A percentile compares a stretch with the other conserved stretches of the same genome.
phyloP scores from a whole-genome alignment of 2,797 vertebrate species.

The Ctenosaura bakeri region DNA sequence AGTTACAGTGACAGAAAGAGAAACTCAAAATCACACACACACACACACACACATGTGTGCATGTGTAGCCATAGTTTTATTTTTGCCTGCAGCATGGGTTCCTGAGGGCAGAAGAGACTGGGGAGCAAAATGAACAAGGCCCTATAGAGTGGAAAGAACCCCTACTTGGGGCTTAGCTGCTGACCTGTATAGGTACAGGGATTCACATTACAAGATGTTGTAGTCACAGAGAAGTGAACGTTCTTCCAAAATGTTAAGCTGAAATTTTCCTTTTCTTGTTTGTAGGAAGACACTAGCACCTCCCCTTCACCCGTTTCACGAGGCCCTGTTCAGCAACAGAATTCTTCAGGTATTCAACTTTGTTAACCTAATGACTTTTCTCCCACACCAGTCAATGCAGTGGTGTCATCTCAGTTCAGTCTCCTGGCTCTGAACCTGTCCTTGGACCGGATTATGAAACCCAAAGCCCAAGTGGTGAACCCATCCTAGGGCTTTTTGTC shows the following conservation, averaged over 20 bases:
- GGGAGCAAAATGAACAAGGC: neutral
- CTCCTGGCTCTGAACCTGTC: neutral
- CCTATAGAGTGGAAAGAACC: neutral
- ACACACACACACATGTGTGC: no score
- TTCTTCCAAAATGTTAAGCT: constrained; percentile 11
- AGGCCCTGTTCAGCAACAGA: constrained; percentile 88
- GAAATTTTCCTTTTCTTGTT: constrained; percentile 31
- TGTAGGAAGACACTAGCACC: constrained; percentile 90
- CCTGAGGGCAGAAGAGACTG: neutral
- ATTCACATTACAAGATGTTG: neutral
- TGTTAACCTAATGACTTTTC: neutral
- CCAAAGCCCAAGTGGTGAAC: neutral
- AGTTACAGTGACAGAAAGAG: neutral
- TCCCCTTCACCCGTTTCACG: constrained; percentile 88
- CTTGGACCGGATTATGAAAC: neutral
- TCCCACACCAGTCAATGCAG: neutral
- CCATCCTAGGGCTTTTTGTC: no score
- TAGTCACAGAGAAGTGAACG: neutral
- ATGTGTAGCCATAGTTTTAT: no score
- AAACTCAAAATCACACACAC: no score
- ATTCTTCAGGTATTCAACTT: constrained; percentile 84
- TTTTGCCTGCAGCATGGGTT: neutral
- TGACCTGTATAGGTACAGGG: neutral
- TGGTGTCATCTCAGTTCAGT: neutral
- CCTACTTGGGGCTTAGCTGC: neutral